Base-by-base conservation (phyloP, 2,797 vertebrate genomes). In the Anguilla pacifica region DNA sequence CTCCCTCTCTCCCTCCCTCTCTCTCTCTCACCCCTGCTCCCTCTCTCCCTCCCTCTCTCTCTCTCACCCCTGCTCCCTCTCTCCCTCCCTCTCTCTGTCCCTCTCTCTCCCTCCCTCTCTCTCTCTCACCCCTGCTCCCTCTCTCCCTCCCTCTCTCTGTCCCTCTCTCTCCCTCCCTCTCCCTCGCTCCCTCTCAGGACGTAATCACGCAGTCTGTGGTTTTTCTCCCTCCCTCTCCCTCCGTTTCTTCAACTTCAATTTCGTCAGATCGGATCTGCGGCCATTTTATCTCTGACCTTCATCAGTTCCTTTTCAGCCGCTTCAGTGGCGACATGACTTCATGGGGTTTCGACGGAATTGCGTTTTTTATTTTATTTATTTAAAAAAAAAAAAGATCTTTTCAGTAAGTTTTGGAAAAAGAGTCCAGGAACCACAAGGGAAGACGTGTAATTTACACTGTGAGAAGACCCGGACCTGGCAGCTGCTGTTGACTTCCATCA, bases 281-380 rank as follows among this genome's bases (percentile, higher is more conserved):
- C 59, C 35, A 35, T 35, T 88, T 77, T 61, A 15, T 53, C 53
- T 61, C 84, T 86, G 57, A 88, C 84, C 81, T 64, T 51, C 51
- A 82, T 83, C 86, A 25, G 39, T 70, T 43, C n/a, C 11, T 31
- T 55, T 25, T 31, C 55, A 49, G 35, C 22, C n/a, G 49, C n/a
- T 15, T 49, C 87, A 61, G 64, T 35, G 31, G 84, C 81, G 72
- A n/a, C 57, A 49, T 1, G 49, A 46, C 70, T 74, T 35, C 35
- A 15, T 6, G 0, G 13, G 35, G 72, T 39, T 39, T 77, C 72
- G 15, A 77, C 72, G 43, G 72, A 39, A 77, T 43, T 35, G 15
- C 15, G 15, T 17, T 25, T 64, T 25, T 64, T 25, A 1, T 55
- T 55, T 64, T 13, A 10, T 57, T 57, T 57, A 13, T 10, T 64